Evolutionary conservation across 2,113 vertebrate genomes (phyloP).

Genomic region (Gnathochromis pfefferi): DNA sequence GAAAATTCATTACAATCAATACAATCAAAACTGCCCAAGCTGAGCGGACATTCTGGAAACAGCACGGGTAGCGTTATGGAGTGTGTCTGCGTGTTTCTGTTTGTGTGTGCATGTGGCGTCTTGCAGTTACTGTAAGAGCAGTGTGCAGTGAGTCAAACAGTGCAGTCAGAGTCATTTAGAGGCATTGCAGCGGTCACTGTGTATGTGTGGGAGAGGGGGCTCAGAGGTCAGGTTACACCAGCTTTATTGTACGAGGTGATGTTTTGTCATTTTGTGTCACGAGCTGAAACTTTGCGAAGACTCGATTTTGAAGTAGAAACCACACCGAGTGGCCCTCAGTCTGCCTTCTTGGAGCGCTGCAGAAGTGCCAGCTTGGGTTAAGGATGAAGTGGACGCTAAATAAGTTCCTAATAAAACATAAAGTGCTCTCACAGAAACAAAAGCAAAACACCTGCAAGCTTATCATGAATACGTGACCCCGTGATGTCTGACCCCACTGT

Average conservation of each 20-base stretch:
- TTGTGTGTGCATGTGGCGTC: conserved; percentile 25
- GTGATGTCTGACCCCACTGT: conserved; percentile 5
- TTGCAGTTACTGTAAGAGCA: conserved; percentile 6
- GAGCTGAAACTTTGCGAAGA: conserved; percentile 6
- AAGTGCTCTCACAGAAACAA: not conserved
- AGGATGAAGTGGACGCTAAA: not conserved
- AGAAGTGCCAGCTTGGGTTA: not conserved
- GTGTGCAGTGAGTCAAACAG: conserved; percentile 38
- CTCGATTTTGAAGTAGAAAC: not conserved
- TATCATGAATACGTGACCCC: not conserved
- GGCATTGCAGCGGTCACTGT: conserved; percentile 51
- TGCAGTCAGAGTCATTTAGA: conserved; percentile 26
- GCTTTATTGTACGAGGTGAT: not conserved
- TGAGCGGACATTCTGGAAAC: conserved; percentile 75
- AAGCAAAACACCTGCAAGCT: not conserved
- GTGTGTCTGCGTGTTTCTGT: not conserved
- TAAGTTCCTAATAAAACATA: not conserved
- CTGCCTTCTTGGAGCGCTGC: not conserved
- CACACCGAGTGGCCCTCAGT: not conserved
- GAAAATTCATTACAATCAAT: conserved; percentile 77
- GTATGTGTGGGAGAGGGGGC: not conserved
- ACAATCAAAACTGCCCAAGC: conserved; percentile 79
- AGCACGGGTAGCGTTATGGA: conserved; percentile 51
- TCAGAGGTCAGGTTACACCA: conserved; percentile 28
- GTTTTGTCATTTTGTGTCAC: not conserved